Evolutionary conservation across 2,888 invertebrate species (phyloP).

Genomic region (Drosophila macrospina): DNA sequence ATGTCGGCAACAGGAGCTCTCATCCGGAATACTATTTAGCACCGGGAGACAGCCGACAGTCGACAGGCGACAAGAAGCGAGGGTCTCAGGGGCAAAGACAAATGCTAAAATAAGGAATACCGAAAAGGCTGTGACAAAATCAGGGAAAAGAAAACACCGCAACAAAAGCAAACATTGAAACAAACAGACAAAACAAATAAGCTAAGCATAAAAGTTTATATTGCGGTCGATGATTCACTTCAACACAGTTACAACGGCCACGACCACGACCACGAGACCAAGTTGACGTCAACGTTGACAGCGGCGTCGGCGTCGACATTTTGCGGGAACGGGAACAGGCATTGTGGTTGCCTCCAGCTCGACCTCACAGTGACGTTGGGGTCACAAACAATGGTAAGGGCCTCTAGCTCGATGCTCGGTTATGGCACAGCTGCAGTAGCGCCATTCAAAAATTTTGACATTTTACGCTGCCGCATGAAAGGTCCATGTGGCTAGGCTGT

Average conservation of each 20-base stretch:
- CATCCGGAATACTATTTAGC: conserved; percentile 42
- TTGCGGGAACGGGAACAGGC: conserved; percentile 18
- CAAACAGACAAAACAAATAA: conserved; percentile 78
- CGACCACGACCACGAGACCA: conserved; percentile 26
- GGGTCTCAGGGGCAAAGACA: conserved; percentile 31
- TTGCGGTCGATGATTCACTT: conserved; percentile 79
- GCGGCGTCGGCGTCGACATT: conserved; percentile 5
- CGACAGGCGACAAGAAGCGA: conserved; percentile 1
- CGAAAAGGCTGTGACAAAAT: conserved; percentile 47
- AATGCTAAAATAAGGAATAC: conserved; percentile 37
- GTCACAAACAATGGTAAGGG: conserved; percentile 19
- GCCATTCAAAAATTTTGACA: conserved; percentile 78
- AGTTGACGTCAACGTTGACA: conserved; percentile 23
- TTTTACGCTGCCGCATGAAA: conserved; percentile 68
- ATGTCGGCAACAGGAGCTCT: conserved; percentile 63
- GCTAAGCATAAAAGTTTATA: conserved; percentile 80
- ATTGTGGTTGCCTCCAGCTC: conserved; percentile 61
- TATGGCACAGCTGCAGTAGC: conserved; percentile 68
- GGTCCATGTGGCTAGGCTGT: conserved; percentile 60
- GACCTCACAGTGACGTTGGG: conserved; percentile 48
- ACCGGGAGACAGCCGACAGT: conserved; percentile 20
- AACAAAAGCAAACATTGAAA: conserved; percentile 42
- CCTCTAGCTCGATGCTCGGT: conserved; percentile 17
- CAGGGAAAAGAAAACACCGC: conserved; percentile 61
- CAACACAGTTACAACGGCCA: conserved; percentile 36